Evolutionary conservation across 2,113 vertebrate species (phyloP).

Genomic region (Melanerpes formicivorus): DNA sequence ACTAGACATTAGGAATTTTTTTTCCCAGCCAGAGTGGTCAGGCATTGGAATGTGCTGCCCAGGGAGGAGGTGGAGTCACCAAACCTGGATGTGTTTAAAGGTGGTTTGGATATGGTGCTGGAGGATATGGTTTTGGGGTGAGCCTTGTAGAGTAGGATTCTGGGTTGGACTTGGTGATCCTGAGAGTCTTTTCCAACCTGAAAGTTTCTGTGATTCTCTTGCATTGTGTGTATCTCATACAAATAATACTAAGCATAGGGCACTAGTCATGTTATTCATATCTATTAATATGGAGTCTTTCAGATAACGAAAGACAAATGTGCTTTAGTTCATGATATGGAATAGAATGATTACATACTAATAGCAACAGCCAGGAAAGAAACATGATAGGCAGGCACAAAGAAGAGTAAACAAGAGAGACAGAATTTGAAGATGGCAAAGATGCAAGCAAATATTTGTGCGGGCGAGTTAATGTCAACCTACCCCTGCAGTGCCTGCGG

Average conservation of each 20-base stretch:
- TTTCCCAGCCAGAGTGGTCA: too few relatives aligned
- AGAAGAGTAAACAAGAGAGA: slow-evolving; percentile 8
- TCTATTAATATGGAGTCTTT: not conserved
- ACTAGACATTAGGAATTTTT: too few relatives aligned
- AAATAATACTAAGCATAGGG: not conserved
- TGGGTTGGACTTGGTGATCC: too few relatives aligned
- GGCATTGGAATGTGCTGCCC: too few relatives aligned
- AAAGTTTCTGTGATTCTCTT: not conserved
- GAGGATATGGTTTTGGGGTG: too few relatives aligned
- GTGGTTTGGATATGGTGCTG: too few relatives aligned
- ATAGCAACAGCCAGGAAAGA: not conserved
- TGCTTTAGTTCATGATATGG: not conserved
- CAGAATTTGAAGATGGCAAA: slow-evolving; percentile 22
- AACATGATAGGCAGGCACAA: not conserved
- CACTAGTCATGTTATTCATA: not conserved
- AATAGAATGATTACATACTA: not conserved
- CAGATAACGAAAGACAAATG: not conserved
- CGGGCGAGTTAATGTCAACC: slow-evolving; percentile 13
- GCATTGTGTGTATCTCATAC: not conserved
- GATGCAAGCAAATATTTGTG: slow-evolving; percentile 53
- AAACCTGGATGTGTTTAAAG: too few relatives aligned
- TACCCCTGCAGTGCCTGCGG: not conserved
- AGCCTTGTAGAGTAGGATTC: too few relatives aligned
- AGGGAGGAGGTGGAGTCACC: too few relatives aligned
- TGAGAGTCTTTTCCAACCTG: too few relatives aligned